Percentiles rank a stretch among this genome's conserved stretches.
Conservation (phyloP, 1,140 invertebrate genomes). For the Pentalonia nigronervosa region DNA sequence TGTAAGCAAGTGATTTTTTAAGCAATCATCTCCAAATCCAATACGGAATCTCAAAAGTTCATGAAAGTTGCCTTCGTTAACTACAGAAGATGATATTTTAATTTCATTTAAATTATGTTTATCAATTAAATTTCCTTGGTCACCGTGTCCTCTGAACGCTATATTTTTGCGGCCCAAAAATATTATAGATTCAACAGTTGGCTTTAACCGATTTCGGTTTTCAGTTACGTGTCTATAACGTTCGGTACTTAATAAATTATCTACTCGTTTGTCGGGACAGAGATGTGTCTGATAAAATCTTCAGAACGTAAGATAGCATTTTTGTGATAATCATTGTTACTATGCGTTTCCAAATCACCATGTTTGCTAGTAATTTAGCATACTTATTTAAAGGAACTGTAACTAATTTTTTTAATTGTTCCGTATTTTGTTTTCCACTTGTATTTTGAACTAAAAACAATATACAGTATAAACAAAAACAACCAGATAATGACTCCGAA, state of each 20-base stretch:
- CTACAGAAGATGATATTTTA: too few relatives aligned
- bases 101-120: too few relatives aligned
- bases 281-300: not conserved
- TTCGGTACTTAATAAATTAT: not conserved
- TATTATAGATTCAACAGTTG: not conserved
- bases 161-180: not conserved
- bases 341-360: not conserved
- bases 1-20: too few relatives aligned
- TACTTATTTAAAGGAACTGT: not conserved
- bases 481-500: too few relatives aligned
- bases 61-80: too few relatives aligned
- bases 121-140: too few relatives aligned
- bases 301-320: not conserved
- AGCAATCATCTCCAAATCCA: too few relatives aligned
- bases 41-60: too few relatives aligned
- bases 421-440: not conserved
- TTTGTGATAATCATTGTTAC: not conserved
- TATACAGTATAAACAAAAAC: not conserved
- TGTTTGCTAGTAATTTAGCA: not conserved
- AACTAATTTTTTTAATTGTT: not conserved
- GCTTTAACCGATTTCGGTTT: not conserved
- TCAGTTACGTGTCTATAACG: not conserved
- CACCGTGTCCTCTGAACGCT: too few relatives aligned
- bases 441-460: not conserved
- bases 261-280: not conserved